Conservation (phyloP, 2,888 invertebrate species). For the Philopedon plagiatum region DNA sequence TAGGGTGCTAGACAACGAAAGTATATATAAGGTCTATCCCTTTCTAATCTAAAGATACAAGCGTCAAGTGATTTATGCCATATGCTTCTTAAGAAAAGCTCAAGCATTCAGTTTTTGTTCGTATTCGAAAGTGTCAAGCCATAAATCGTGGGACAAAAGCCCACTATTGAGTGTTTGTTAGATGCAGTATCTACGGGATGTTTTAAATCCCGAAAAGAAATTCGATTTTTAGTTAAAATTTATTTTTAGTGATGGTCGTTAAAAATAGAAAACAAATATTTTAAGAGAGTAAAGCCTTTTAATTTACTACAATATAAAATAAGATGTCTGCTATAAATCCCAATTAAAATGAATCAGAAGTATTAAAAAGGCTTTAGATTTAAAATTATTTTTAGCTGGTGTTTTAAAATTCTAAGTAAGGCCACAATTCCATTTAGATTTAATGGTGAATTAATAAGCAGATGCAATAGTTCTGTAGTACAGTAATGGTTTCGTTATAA, state of each 20-base stretch:
- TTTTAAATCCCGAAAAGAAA: constrained; percentile 6
- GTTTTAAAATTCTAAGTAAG: too few species aligned
- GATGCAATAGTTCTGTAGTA: too few species aligned
- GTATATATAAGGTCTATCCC: constrained; percentile 21
- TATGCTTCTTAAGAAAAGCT: constrained; percentile 68
- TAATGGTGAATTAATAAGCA: too few species aligned
- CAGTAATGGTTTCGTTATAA: too few species aligned
- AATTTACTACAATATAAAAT: neutral
- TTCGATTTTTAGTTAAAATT: constrained; percentile 11
- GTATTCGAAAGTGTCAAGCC: constrained; percentile 69
- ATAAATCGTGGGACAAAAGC: constrained; percentile 67
- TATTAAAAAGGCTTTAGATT: too few species aligned
- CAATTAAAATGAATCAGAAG: too few species aligned
- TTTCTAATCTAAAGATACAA: constrained; percentile 15
- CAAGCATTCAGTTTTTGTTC: constrained; percentile 68
- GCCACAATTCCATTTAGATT: too few species aligned
- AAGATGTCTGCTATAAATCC: too few species aligned
- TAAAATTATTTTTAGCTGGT: too few species aligned
- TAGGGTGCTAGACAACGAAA: constrained; percentile 20
- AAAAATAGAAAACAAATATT: neutral
- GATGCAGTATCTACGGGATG: constrained; percentile 54
- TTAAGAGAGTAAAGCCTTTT: neutral
- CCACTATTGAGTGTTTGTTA: constrained; percentile 57
- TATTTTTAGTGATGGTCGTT: neutral
- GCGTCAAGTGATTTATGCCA: constrained; percentile 59